Evolutionary conservation across 2,888 invertebrate species (phyloP).

Genomic region (Hoplodrina ambigua): DNA sequence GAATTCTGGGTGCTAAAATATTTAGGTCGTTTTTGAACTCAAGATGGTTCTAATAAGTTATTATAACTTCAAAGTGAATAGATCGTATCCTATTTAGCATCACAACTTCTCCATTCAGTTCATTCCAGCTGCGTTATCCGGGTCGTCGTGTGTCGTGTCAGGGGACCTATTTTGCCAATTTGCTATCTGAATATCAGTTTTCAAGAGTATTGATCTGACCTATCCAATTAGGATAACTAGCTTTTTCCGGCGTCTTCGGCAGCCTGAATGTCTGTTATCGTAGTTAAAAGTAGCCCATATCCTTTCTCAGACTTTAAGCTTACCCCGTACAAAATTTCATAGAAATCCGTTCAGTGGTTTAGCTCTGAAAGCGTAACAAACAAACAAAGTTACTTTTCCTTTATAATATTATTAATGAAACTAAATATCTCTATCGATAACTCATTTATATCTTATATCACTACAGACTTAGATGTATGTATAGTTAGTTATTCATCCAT

Average conservation of each 20-base stretch:
- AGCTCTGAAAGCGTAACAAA: no score
- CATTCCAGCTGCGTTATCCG: background rate
- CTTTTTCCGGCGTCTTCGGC: no score
- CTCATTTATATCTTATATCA: background rate
- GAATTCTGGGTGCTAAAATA: slow-evolving; percentile 9
- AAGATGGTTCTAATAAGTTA: background rate
- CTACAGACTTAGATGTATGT: slow-evolving; percentile 17
- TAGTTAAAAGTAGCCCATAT: no score
- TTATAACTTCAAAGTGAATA: background rate
- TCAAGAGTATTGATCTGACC: background rate
- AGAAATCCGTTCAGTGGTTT: no score
- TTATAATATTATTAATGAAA: no score
- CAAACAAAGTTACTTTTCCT: no score
- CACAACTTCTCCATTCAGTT: background rate
- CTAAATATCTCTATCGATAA: no score
- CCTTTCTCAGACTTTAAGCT: no score
- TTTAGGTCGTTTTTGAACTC: slow-evolving; percentile 18
- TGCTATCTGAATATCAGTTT: slow-evolving; percentile 5
- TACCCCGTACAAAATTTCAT: no score
- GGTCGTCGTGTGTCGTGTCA: background rate
- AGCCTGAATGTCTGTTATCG: no score
- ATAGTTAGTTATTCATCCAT: background rate
- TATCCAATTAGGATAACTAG: background rate
- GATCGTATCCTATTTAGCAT: background rate
- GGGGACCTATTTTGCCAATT: background rate